Conservation (phyloP, 2,113 vertebrate genomes). For the Bubo blakistoni region DNA sequence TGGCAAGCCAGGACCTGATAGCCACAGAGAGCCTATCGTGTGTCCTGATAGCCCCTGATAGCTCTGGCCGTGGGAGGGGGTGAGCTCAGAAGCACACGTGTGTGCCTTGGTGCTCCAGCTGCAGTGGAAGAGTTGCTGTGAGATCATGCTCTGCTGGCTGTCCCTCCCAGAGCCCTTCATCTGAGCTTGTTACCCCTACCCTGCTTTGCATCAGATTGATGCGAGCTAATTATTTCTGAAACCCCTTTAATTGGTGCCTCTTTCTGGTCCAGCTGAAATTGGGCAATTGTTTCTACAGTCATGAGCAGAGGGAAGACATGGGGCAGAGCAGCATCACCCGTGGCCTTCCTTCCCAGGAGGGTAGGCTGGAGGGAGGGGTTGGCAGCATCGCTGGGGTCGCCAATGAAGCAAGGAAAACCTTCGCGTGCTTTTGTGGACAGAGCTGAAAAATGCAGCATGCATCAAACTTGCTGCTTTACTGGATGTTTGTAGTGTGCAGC, state of each 20-base stretch:
- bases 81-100: neutral
- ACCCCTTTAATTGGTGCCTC: neutral
- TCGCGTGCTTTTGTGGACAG: neutral
- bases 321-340: neutral
- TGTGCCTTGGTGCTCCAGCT: neutral
- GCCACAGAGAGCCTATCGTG: neutral
- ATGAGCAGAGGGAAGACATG: neutral
- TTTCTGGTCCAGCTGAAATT: neutral
- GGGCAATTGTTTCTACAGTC: neutral
- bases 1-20: neutral
- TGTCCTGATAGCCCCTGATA: rapidly evolving
- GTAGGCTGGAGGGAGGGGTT: neutral
- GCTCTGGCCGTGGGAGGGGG: neutral
- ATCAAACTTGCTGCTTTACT: neutral
- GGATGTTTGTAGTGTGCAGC: neutral
- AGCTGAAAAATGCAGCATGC: neutral
- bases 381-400: neutral
- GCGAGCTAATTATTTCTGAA: constrained; percentile 25
- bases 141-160: neutral
- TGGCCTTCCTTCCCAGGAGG: neutral
- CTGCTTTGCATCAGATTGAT: neutral
- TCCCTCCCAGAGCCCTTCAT: neutral
- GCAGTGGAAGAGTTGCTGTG: neutral
- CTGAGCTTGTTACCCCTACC: neutral
- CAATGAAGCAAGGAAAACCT: neutral